These are phyloP conservation scores for Hemicordylus capensis DNA, from an alignment of 2,113 vertebrate species.

Conservation along the genomic window DNA sequence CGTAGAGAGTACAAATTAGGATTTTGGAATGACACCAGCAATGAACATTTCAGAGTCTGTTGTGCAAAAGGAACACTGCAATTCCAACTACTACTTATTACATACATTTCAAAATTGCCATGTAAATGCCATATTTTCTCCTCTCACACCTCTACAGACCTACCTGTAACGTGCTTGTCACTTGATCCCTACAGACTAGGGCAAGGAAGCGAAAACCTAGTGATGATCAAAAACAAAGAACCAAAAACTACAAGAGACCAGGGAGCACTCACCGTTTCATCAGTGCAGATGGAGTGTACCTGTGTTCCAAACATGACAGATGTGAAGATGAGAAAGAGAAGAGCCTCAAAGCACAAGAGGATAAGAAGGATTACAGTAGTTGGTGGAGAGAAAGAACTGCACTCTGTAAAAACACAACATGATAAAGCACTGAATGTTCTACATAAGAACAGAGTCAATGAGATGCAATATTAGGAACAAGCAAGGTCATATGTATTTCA, in stretches of 20 bases:
- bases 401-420: conserved; percentile 80
- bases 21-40: neutral
- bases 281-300: conserved; percentile 96
- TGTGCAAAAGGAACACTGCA: neutral
- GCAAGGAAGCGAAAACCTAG: neutral
- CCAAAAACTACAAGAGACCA: neutral
- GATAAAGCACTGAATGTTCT: conserved; percentile 13
- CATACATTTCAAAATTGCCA: neutral
- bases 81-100: neutral
- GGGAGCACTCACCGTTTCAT: conserved; percentile 90
- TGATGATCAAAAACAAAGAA: neutral
- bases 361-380: conserved; percentile 96
- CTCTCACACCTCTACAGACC: neutral
- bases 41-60: neutral
- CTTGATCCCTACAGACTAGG: fast-evolving
- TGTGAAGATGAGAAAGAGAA: conserved; percentile 97
- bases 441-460: neutral
- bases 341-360: conserved; percentile 93
- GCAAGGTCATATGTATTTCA: neutral
- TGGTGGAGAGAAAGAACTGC: conserved; percentile 94
- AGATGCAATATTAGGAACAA: neutral
- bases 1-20: neutral
- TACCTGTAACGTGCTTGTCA: neutral
- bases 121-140: neutral
- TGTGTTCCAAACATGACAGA: conserved; percentile 98